Evolutionary conservation across 1,140 invertebrate species (phyloP), one percentile per base, ranked within the genome.

Genomic region (Manduca sexta): DNA sequence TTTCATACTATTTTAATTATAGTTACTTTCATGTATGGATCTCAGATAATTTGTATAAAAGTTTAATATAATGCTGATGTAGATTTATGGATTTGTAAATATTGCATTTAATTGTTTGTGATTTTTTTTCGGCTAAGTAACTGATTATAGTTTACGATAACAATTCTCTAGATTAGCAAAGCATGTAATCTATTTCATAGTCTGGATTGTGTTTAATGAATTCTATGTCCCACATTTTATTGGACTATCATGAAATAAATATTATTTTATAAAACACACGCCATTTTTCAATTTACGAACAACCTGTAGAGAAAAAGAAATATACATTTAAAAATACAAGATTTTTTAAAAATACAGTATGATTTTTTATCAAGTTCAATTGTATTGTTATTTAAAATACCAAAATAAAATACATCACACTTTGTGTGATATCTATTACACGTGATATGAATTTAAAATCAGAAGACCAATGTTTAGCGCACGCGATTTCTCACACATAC

Each of bases 101-200:
- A 84, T 73, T 79, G 80, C 80, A 84, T 84, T 84, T 82, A 77
- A 62, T 66, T 53, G 60, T 76, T 74, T 80, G 73, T 80, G 74
- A 80, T 80, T 74, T 74, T 68, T 68, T 71, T 26, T 71, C 59
- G 69, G 33, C 51, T 56, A 45, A 57, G 51, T 56, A 41, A 46
- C 41, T 40, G 34, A 55, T 48, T 60, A 52, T 16, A 57, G 65
- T 53, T 35, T 53, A 57, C 31, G 13, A 34, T 45, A 12, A 34
- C 15, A 10, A 17, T 34, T 56, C 38, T 49, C 35, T 72, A 72
- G 52, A 49, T 83, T 74, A 81, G 77, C 52, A 42, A 59, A 45
- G 47, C 64, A 72, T 80, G 71, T 81, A 81, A 78, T 72, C 74
- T 17, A 62, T 49, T 64, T 30, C 47, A 70, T 75, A 73, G 70